These are phyloP conservation scores for Thripadectes ignobilis DNA, from an alignment of 2,797 vertebrate genomes.

Conservation along the genomic window DNA sequence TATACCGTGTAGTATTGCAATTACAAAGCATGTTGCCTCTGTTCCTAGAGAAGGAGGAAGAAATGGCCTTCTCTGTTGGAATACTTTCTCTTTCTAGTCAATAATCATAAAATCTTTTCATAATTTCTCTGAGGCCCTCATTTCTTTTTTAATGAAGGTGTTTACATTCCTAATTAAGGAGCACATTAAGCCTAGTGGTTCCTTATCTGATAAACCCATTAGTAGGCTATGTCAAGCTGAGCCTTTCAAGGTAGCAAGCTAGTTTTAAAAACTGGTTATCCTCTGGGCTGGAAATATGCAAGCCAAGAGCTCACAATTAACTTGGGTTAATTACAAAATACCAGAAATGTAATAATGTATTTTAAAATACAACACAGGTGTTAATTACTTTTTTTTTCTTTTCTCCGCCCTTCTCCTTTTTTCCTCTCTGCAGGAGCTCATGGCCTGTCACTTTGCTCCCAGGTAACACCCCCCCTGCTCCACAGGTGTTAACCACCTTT, in stretches of 20 bases:
- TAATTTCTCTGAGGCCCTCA: conserved; percentile 6
- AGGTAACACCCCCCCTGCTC: not conserved
- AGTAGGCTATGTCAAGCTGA: conserved; percentile 27
- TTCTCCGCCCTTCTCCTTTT: not conserved
- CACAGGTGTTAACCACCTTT: conserved; percentile 21
- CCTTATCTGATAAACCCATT: conserved; percentile 60
- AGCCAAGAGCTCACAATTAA: conserved; percentile 38
- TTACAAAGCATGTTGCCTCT: not conserved
- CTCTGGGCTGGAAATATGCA: conserved; percentile 57
- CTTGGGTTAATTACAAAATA: conserved; percentile 57
- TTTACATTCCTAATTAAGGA: conserved; percentile 67
- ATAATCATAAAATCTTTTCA: conserved; percentile 28
- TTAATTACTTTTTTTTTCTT: not conserved
- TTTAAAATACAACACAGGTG: conserved; percentile 58
- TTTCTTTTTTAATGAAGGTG: conserved; percentile 47
- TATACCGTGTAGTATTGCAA: accelerated
- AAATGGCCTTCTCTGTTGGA: not conserved
- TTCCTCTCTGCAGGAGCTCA: not conserved
- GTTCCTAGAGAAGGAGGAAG: not conserved
- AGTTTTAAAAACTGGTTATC: conserved; percentile 52
- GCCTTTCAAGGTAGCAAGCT: conserved; percentile 30
- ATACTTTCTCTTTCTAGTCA: not conserved
- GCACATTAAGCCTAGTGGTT: conserved; percentile 2
- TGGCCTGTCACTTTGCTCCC: not conserved
- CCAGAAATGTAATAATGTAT: conserved; percentile 50